Evolutionary conservation across 2,888 invertebrate species (phyloP), one percentile per base, ranked within the genome.

Genomic region (Drosophila siamana): DNA sequence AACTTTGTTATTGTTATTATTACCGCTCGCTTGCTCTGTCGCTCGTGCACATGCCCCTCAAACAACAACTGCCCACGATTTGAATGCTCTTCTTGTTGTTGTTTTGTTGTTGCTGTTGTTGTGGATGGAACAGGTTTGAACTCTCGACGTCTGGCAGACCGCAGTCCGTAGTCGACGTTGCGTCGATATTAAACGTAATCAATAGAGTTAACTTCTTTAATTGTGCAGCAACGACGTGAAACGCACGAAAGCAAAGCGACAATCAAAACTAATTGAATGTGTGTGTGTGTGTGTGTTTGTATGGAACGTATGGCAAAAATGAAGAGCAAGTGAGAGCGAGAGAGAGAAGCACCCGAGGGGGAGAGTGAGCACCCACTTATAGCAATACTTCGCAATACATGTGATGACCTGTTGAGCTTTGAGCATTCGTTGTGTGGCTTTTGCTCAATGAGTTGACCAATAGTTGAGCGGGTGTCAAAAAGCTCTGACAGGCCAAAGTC

Each of bases 1-100:
- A 81, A 78, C 77, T 84, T 86, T 84, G 84, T 84, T 83, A 84
- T 86, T 84, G 84, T 84, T 83, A 84, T 84, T 86, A 76, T 86
- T 80, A 74, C 86, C 74, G 78, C 75, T 82, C 24, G 55, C 43
- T 54, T 28, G 40, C 19, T 41, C 16, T 41, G 38, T 41, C 36
- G 36, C 36, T 41, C 71, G 86, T 83, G 78, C 80, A 78, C 80
- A 80, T 78, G 85, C 71, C 61, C 61, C 70, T 50, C 48, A 30
- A 55, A 73, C 67, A 36, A 55, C 61, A 68, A 72, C 78, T 69
- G 69, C 72, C 78, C 69, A 75, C 75, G 64, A 75, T 75, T 67
- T 61, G 26, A 67, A 66, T 66, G 66, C 43, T 51, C 36, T 48
- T 69, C 50, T 44, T 48, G 38, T 54, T 63, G 54, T 28, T 62